Evolutionary conservation across 2,113 vertebrate genomes (phyloP).

Genomic region (Psittacula cyanocephala): DNA sequence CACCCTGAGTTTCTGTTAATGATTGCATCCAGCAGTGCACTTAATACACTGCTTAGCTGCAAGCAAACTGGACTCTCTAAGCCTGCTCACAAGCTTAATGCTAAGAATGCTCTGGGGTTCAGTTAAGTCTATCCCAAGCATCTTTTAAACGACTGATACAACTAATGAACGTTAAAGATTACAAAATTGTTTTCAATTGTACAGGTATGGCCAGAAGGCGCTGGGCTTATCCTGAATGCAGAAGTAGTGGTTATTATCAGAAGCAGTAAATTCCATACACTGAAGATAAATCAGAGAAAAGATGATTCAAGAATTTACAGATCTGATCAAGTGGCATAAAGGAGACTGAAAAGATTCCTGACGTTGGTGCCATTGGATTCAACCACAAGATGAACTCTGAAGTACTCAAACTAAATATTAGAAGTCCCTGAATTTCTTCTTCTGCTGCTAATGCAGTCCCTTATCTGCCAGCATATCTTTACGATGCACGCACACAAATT

Average conservation of each 20-base stretch:
- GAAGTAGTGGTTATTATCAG: neutral
- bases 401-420: neutral
- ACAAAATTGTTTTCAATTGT: neutral
- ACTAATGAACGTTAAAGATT: neutral
- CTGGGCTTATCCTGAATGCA: neutral
- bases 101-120: neutral
- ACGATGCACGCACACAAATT: neutral
- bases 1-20: neutral
- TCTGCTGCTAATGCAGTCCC: neutral
- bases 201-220: neutral
- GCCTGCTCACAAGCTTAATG: neutral
- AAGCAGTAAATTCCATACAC: fast-evolving
- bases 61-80: neutral
- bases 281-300: neutral
- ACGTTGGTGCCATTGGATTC: neutral
- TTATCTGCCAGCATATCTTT: neutral
- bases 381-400: neutral
- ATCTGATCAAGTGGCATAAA: neutral
- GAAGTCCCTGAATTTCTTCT: neutral
- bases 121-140: neutral
- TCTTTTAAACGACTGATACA: neutral
- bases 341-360: neutral
- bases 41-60: neutral
- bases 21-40: neutral
- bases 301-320: neutral